Base-by-base conservation (phyloP, 1,140 invertebrate genomes). In the Hylaeus anthracinus region DNA sequence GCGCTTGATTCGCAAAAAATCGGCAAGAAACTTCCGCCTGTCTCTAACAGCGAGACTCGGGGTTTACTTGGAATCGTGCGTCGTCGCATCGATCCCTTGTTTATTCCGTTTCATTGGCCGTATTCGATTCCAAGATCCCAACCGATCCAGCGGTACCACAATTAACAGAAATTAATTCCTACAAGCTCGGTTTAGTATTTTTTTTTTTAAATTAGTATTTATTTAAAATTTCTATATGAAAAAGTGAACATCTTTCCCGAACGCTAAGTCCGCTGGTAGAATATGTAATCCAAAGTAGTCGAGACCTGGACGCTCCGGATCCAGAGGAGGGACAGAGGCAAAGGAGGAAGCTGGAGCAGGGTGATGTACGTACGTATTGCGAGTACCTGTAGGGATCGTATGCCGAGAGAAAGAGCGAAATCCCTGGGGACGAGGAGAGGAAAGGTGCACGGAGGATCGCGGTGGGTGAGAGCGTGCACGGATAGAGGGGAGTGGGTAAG, bases 21-120 rank as follows among this genome's bases (percentile, higher is more conserved):
- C 61, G 26, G 81, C 79, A 85, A 85, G 86, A 89, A 79, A 88
- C 90, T 90, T 91, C 90, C 90, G 86, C 88, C 81, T 89, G 79
- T 83, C 88, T 88, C 89, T 88, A 90, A 89, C 88, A 77, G 90
- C 72, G 55, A 83, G 79, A 86, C 76, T 73, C 81, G 84, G 82
- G 79, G 82, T 87, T 86, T 89, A 90, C 85, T 82, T 64, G 80
- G 83, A 89, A 86, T 86, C 86, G 72, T 81, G 65, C 56, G 41
- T 48, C 71, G 56, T 26, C 67, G 1, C 48, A 45, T 79, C 69
- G 37, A 69, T 48, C 55, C 66, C 48, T 43, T 45, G 45, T 70
- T 60, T 60, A 73, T 73, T 37, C 61, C n/a, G 55, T 26, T 55
- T 10, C 14, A 45, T 14, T 48, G 8, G 37, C 5, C 60, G n/a